Evolutionary conservation across 1,140 invertebrate species (phyloP).

Genomic region (Hylaeus volcanicus): DNA sequence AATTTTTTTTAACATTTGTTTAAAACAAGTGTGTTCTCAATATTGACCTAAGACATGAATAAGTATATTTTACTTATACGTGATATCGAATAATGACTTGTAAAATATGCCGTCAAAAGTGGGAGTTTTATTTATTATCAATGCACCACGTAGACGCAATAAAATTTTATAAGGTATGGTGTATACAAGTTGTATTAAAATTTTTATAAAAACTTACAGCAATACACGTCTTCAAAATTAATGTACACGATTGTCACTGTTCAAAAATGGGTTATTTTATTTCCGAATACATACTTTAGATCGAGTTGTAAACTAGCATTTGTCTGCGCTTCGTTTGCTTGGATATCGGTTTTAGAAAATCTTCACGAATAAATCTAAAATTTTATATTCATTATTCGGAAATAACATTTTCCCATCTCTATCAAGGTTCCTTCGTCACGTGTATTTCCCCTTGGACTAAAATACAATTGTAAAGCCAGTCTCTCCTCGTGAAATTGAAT

Average conservation of each 20-base stretch:
- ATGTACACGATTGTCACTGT: not conserved
- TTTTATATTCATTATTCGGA: no score
- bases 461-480: not conserved
- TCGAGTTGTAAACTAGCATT: no score
- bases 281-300: no score
- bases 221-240: conserved; percentile 36
- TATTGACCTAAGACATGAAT: conserved; percentile 23
- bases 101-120: conserved; percentile 44
- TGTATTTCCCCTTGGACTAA: not conserved
- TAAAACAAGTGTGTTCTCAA: not conserved
- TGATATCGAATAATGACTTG: conserved; percentile 26
- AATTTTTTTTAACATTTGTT: conserved; percentile 5
- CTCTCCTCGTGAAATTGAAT: not conserved
- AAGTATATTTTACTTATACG: conserved; percentile 41
- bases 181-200: conserved; percentile 52
- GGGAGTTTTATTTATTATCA: conserved; percentile 42
- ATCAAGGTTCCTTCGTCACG: not conserved
- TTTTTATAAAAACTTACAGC: conserved; percentile 60
- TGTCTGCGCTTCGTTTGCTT: no score
- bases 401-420: no score
- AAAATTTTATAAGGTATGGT: conserved; percentile 56
- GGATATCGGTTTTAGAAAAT: no score
- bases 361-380: no score
- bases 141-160: conserved; percentile 20
- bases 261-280: no score